These are phyloP conservation scores for Podotricha telesiphe DNA, from an alignment of 2,888 invertebrate species.

Conservation along the genomic window DNA sequence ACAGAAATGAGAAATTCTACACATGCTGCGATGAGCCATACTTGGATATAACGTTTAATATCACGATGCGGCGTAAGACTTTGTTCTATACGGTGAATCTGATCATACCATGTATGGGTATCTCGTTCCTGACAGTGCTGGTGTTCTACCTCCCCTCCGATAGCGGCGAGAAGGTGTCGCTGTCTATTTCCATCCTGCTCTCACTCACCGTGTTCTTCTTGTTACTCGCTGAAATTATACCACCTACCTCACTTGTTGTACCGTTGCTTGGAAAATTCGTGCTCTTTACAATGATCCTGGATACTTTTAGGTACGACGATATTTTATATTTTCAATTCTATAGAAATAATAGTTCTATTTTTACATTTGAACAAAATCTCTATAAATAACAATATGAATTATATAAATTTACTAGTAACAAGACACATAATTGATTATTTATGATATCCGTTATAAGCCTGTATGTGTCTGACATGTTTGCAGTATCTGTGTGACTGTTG, in stretches of 20 bases:
- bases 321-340: background rate
- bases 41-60: slow-evolving; percentile 98
- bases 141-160: slow-evolving; percentile 99
- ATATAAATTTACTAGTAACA: too few relatives aligned
- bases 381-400: too few relatives aligned
- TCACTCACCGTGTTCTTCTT: slow-evolving; percentile 98
- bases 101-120: slow-evolving; percentile 98
- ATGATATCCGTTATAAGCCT: too few relatives aligned
- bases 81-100: slow-evolving; percentile 98
- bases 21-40: slow-evolving; percentile 99
- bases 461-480: slow-evolving; percentile 18
- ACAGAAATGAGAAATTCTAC: slow-evolving; percentile 95
- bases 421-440: too few relatives aligned
- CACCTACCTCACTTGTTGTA: slow-evolving; percentile 95
- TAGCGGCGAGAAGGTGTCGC: slow-evolving; percentile 98
- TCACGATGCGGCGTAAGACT: slow-evolving; percentile 97
- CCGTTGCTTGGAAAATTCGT: slow-evolving; percentile 97
- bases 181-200: slow-evolving; percentile 97
- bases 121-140: slow-evolving; percentile 97
- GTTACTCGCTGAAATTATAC: slow-evolving; percentile 86
- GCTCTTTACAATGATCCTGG: slow-evolving; percentile 97
- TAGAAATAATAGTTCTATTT: too few relatives aligned
- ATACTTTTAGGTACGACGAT: slow-evolving; percentile 91
- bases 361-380: too few relatives aligned
- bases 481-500: slow-evolving; percentile 97